phyloP scores from a whole-genome alignment of 2,113 vertebrate genomes.

The Thomomys bottae region DNA sequence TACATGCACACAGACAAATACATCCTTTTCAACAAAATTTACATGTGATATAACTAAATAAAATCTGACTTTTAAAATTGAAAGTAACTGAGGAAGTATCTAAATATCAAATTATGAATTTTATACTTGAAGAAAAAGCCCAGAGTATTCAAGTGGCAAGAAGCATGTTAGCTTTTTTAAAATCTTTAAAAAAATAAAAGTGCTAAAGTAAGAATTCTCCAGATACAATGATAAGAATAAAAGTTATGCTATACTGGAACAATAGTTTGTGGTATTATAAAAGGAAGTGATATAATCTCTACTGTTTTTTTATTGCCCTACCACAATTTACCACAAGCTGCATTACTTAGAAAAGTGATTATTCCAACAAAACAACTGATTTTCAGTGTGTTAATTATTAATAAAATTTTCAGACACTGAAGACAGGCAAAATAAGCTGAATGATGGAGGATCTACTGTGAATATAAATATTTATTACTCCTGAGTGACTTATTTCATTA shows the following conservation, averaged over 20 bases:
- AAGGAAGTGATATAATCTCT: slow-evolving; percentile 1
- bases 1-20: neutral
- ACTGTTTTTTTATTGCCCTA: neutral
- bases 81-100: neutral
- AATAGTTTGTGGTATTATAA: slow-evolving; percentile 6
- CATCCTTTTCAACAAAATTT: neutral
- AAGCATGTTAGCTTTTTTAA: neutral
- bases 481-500: neutral
- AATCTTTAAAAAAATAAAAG: neutral
- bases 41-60: neutral
- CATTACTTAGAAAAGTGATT: slow-evolving; percentile 16
- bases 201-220: neutral
- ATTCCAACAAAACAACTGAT: slow-evolving; percentile 54
- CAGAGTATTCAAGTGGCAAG: neutral
- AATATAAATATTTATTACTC: neutral
- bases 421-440: slow-evolving; percentile 18
- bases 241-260: neutral
- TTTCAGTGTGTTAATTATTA: slow-evolving; percentile 2
- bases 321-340: neutral
- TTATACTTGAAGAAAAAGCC: neutral
- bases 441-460: neutral
- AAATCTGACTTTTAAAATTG: neutral
- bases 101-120: slow-evolving; percentile 9
- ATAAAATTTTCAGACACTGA: neutral
- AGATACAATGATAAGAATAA: neutral